Percentiles rank a stretch among this genome's conserved stretches.
Evolutionary conservation across 2,113 vertebrate genomes (phyloP).

Genomic region (Potamarius usumacintae): DNA sequence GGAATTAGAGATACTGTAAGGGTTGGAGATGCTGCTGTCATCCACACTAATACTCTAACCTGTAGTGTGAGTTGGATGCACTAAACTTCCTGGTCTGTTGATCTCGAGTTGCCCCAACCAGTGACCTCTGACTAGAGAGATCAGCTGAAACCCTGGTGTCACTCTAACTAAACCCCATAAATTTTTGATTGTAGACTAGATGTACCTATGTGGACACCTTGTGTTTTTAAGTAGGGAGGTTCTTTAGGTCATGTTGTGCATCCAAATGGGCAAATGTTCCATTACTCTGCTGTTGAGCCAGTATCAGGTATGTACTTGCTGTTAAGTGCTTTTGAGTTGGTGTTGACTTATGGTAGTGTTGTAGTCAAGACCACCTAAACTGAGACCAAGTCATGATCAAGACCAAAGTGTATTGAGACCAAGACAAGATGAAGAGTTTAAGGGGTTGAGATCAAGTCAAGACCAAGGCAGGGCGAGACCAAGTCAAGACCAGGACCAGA

Average conservation of each 20-base stretch:
- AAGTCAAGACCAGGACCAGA: too few relatives aligned
- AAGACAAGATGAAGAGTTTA: too few relatives aligned
- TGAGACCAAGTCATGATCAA: too few relatives aligned
- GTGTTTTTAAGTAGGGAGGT: slow-evolving; percentile 17
- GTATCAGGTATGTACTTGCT: background rate
- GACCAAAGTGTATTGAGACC: too few relatives aligned
- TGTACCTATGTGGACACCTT: background rate
- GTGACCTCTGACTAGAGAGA: slow-evolving; percentile 33
- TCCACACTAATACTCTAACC: slow-evolving; percentile 28
- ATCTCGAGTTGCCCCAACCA: slow-evolving; percentile 60
- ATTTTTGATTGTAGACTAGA: slow-evolving; percentile 45
- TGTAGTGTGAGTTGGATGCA: slow-evolving; percentile 32
- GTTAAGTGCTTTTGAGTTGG: background rate
- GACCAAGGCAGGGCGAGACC: too few relatives aligned
- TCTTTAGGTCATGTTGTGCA: slow-evolving; percentile 5
- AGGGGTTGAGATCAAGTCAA: too few relatives aligned
- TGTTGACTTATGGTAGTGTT: background rate
- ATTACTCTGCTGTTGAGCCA: background rate
- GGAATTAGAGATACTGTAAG: background rate
- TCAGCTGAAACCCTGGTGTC: slow-evolving; percentile 47
- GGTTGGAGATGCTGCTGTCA: slow-evolving; percentile 27
- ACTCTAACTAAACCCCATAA: slow-evolving; percentile 31
- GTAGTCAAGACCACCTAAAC: too few relatives aligned
- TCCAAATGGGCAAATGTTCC: background rate
- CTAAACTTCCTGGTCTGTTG: slow-evolving; percentile 28